Evolutionary conservation across 1,140 invertebrate species (phyloP).

Genomic region (Berghia stephanieae): DNA sequence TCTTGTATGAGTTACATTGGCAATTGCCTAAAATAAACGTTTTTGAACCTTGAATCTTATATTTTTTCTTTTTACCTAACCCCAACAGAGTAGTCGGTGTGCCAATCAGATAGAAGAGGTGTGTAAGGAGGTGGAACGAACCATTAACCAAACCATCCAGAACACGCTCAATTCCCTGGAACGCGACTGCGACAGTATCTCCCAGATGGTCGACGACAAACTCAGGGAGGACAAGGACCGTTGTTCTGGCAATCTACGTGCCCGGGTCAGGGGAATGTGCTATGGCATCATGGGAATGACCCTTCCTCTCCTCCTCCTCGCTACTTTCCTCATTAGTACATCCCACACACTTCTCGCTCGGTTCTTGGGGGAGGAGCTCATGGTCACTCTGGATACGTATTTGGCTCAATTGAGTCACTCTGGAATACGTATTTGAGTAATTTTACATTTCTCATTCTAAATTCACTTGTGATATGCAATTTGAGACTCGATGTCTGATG

Average conservation of each 20-base stretch:
- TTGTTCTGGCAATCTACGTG: slow-evolving; percentile 54
- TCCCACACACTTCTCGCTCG: slow-evolving; percentile 59
- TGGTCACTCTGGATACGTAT: slow-evolving; percentile 60
- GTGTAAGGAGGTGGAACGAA: slow-evolving; percentile 72
- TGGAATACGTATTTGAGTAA: background rate
- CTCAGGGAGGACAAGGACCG: slow-evolving; percentile 67
- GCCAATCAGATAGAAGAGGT: slow-evolving; percentile 74
- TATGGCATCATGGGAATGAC: slow-evolving; percentile 65
- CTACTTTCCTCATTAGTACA: slow-evolving; percentile 65
- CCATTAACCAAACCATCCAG: slow-evolving; percentile 73
- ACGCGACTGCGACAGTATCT: slow-evolving; percentile 70
- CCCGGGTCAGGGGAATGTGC: slow-evolving; percentile 59
- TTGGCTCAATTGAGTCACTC: slow-evolving; percentile 45
- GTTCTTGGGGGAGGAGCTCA: slow-evolving; percentile 57
- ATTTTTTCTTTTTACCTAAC: background rate
- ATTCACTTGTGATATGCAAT: background rate
- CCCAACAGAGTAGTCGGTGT: slow-evolving; percentile 66
- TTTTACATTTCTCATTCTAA: background rate
- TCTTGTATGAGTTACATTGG: too few relatives aligned
- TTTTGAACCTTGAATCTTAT: too few relatives aligned
- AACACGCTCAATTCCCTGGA: slow-evolving; percentile 73
- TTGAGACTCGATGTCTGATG: background rate
- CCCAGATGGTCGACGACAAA: slow-evolving; percentile 65
- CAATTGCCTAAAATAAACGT: too few relatives aligned
- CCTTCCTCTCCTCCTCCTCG: slow-evolving; percentile 64